These are phyloP conservation scores for Sycophila sp. DNA, from an alignment of 1,140 invertebrate species.

Conservation along the genomic window DNA sequence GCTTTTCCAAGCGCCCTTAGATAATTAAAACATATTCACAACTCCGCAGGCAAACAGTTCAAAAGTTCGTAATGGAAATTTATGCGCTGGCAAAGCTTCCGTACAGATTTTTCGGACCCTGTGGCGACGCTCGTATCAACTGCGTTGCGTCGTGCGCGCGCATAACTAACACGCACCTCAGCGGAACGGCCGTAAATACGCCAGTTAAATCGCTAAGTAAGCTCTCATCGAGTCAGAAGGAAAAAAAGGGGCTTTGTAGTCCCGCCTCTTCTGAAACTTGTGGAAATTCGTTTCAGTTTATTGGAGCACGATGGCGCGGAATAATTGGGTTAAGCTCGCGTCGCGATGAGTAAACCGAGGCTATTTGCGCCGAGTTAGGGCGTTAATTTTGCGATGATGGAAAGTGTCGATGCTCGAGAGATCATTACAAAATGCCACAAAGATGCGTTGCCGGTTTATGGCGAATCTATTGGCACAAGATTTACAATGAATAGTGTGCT, in stretches of 20 bases:
- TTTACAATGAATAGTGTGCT: too few relatives aligned
- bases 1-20: too few relatives aligned
- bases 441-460: too few relatives aligned
- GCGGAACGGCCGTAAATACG: background rate
- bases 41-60: background rate
- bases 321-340: background rate
- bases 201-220: background rate
- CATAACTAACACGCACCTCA: background rate
- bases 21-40: background rate
- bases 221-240: too few relatives aligned
- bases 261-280: too few relatives aligned
- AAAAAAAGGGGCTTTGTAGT: too few relatives aligned
- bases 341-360: background rate
- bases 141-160: too few relatives aligned
- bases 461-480: too few relatives aligned
- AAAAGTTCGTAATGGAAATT: conserved; percentile 11
- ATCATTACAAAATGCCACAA: too few relatives aligned
- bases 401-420: background rate
- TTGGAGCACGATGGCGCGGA: background rate
- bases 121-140: too few relatives aligned
- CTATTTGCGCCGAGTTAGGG: background rate
- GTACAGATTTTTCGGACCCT: background rate
- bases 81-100: background rate
- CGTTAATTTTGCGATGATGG: conserved; percentile 3
- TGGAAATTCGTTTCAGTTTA: background rate